Evolutionary conservation across 1,140 invertebrate genomes (phyloP).

Genomic region (Caligus rogercresseyi): DNA sequence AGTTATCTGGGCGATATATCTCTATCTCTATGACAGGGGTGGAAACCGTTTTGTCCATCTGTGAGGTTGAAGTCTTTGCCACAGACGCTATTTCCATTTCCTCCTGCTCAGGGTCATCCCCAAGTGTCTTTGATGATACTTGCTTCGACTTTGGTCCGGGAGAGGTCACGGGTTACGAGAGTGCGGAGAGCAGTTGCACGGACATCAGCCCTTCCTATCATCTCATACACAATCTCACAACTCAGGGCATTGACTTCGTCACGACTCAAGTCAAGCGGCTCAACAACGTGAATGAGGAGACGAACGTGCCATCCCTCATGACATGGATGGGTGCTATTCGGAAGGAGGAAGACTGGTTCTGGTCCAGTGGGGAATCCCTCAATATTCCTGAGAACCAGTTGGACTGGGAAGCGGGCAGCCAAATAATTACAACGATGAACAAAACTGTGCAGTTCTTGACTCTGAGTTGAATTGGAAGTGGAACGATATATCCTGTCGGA

Average conservation of each 20-base stretch:
- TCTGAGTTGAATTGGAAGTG: conserved; percentile 71
- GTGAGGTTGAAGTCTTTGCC: conserved; percentile 77
- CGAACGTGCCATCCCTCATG: conserved; percentile 56
- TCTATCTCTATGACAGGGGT: conserved; percentile 69
- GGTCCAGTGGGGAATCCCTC: conserved; percentile 30
- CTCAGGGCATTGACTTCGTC: conserved; percentile 25
- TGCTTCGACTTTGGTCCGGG: conserved; percentile 57
- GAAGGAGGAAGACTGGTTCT: conserved; percentile 65
- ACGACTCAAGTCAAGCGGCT: conserved; percentile 25
- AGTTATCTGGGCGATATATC: conserved; percentile 63
- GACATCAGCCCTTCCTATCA: conserved; percentile 24
- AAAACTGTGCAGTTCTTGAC: conserved; percentile 79
- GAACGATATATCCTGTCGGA: conserved; percentile 85
- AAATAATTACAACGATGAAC: conserved; percentile 85
- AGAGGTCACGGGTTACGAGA: conserved; percentile 26
- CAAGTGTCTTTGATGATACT: conserved; percentile 56
- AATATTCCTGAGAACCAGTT: not conserved
- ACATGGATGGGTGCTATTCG: conserved; percentile 80
- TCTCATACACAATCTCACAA: conserved; percentile 25
- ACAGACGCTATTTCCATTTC: conserved; percentile 47
- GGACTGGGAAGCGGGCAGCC: conserved; percentile 77
- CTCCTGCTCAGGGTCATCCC: conserved; percentile 26
- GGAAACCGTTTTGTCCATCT: conserved; percentile 67
- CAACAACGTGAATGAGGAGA: conserved; percentile 27
- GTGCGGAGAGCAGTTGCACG: conserved; percentile 26